phyloP scores from a whole-genome alignment of 2,888 invertebrate genomes.

The Pyrrhosoma nymphula region DNA sequence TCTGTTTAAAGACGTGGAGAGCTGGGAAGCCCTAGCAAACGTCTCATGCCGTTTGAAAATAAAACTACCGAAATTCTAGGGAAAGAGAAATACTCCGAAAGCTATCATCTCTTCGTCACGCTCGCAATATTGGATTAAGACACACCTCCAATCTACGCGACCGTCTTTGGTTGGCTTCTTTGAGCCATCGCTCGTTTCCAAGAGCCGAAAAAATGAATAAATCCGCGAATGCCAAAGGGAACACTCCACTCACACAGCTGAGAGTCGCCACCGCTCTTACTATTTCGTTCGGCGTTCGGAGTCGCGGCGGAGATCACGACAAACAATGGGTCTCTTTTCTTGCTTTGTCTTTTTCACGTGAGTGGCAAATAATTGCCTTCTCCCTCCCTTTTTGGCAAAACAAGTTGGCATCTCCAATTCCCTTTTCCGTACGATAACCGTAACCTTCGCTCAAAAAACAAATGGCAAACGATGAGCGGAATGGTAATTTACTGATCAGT shows the following conservation, averaged over 20 bases:
- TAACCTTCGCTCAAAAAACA: neutral
- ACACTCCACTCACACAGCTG: neutral
- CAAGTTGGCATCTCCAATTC: neutral
- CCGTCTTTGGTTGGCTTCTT: neutral
- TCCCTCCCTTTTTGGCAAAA: neutral
- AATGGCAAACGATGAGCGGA: no score
- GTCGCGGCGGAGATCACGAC: neutral
- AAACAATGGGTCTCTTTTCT: neutral
- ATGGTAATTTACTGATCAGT: no score
- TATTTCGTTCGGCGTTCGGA: neutral
- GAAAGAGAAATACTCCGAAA: slow-evolving; percentile 13
- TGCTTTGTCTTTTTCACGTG: neutral
- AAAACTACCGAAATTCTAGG: neutral
- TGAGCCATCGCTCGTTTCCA: neutral
- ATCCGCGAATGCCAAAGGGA: neutral
- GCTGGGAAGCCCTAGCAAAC: neutral
- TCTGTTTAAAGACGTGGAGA: neutral
- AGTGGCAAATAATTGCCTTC: neutral
- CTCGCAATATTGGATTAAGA: slow-evolving; percentile 25
- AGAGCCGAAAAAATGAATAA: neutral
- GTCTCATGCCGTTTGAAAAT: neutral
- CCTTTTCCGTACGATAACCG: neutral
- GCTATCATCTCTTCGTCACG: neutral
- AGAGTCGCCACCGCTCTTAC: neutral
- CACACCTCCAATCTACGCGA: neutral